Evolutionary conservation across 2,113 vertebrate species (phyloP), one percentile per base, ranked within the genome.

Genomic region (Gallinago undulata): DNA sequence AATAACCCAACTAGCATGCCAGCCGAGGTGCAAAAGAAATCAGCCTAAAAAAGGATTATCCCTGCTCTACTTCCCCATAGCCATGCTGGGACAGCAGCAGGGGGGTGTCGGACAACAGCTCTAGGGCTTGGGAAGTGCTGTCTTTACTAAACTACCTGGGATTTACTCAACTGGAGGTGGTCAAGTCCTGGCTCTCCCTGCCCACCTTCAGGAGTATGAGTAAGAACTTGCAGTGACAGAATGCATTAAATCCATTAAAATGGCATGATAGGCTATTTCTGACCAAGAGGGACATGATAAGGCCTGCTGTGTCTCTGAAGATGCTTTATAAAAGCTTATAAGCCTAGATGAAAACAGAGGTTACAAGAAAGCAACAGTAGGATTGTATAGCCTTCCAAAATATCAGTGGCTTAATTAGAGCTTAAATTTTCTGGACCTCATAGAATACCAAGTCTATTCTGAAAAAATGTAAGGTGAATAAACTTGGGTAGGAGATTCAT

Each of bases 21-120:
- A 77, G 60, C 8, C 4, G 5, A 88, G 27, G 12, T 63, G 37
- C 24, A 69, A 75, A 68, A 63, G 33, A 78, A 84, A 60, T 53
- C 51, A 87, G 18, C 50, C 59, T 41, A 43, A 74, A 56, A 76
- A 82, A 81, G 33, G 22, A 16, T 43, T 89, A 59, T 55, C 67
- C 60, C 79, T 86, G 47, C 23, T 90, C 23, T 7, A 1, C 31
- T 78, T 90, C 51, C 57, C 39, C 7, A 5, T 24, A 59, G 35
- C 19, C 24, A 19, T 0, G 0, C 15, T 19, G 14, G 43, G n/a
- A 23, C 39, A 47, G 33, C 56, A 68, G 35, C 13, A 64, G 5
- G 35, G 13, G 18, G 35, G 39, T 5, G 35, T n/a, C 31, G 22
- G 15, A 33, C 19, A 63, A 30, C 33, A 83, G 47, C 13, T 77